Percentiles rank a stretch among this genome's conserved stretches.
These are phyloP conservation scores for Clytia hemisphaerica DNA, from an alignment of 30 jellyfish, hydroid and myxozoan species.

Conservation along the genomic window DNA sequence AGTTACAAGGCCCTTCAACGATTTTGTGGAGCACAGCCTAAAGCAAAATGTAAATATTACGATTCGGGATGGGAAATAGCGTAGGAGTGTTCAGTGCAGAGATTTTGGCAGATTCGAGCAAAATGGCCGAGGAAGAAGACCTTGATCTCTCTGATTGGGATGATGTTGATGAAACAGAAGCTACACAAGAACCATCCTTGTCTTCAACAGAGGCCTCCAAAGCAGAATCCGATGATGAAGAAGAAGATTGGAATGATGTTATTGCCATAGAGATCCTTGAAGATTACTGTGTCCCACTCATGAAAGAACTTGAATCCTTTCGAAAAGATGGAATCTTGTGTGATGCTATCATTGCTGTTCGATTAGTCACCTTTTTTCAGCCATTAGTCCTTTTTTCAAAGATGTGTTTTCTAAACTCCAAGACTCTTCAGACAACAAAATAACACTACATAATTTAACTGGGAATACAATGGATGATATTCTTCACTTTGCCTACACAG, in stretches of 20 bases:
- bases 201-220: conserved; percentile 4
- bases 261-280: conserved; percentile 91
- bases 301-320: conserved; percentile 85
- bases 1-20: no score
- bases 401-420: conserved; percentile 67
- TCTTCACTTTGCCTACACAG: conserved; percentile 88
- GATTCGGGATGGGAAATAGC: not conserved
- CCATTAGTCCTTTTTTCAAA: conserved; percentile 74
- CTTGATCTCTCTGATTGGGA: conserved; percentile 82
- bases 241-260: conserved; percentile 92
- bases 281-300: conserved; percentile 71
- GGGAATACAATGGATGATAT: conserved; percentile 86
- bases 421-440: conserved; percentile 59
- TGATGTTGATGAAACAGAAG: conserved; percentile 83
- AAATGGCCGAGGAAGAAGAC: conserved; percentile 27
- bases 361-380: conserved; percentile 68
- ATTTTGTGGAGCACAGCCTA: no score
- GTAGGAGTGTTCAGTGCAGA: not conserved
- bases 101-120: not conserved
- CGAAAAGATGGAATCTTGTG: conserved; percentile 73
- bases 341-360: conserved; percentile 83
- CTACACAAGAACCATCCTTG: conserved; percentile 48
- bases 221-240: conserved; percentile 62
- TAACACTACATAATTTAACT: conserved; percentile 59
- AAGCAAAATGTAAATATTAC: no score